Evolutionary conservation across 2,113 vertebrate genomes (phyloP).

Genomic region (Ammodytes marinus): DNA sequence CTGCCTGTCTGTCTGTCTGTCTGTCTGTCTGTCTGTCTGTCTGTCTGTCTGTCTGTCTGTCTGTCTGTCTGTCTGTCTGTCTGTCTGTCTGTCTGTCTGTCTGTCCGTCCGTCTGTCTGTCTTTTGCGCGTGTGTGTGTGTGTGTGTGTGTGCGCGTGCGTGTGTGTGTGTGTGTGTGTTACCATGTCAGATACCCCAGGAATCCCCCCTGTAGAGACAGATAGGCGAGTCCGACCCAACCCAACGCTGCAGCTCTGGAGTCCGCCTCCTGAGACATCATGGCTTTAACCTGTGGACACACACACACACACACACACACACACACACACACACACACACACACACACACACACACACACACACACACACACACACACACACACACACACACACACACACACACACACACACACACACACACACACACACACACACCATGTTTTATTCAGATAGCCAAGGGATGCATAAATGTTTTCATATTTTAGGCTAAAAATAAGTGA

Average conservation of each 20-base stretch:
- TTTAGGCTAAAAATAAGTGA: too few relatives aligned
- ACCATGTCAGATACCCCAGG: slow-evolving; percentile 67
- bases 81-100: background rate
- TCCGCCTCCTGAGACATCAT: slow-evolving; percentile 46
- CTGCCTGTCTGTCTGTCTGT: too few relatives aligned
- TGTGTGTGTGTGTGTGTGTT: background rate
- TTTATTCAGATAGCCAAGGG: too few relatives aligned
- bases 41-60: too few relatives aligned
- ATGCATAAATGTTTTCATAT: too few relatives aligned
- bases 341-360: slow-evolving; percentile 5
- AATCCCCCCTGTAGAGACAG: slow-evolving; percentile 66
- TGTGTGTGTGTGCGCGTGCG: background rate
- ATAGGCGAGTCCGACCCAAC: slow-evolving; percentile 63
- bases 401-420: slow-evolving; percentile 8
- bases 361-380: slow-evolving; percentile 10
- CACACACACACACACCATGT: slow-evolving; percentile 1
- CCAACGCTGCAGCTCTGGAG: slow-evolving; percentile 12
- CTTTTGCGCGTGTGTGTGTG: background rate
- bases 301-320: slow-evolving; percentile 1
- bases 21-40: too few relatives aligned
- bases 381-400: background rate
- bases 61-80: background rate
- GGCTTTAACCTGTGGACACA: slow-evolving; percentile 12
- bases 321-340: background rate
- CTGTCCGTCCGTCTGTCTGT: background rate